Evolutionary conservation across 2,888 invertebrate genomes (phyloP).

Genomic region (Pollenia labialis): DNA sequence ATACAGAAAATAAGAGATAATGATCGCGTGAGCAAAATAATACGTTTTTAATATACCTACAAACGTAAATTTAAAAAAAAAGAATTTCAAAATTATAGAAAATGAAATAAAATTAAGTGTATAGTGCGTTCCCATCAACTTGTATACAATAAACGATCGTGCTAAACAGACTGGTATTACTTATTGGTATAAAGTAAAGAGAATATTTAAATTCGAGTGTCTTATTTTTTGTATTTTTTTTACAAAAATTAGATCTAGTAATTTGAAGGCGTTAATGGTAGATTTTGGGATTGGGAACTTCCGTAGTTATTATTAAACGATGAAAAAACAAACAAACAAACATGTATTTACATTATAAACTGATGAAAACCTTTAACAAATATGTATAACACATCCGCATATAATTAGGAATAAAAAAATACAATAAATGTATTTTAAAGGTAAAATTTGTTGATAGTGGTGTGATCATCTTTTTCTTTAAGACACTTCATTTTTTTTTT

Average conservation of each 20-base stretch:
- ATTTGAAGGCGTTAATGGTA: conserved; percentile 50
- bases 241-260: conserved; percentile 6
- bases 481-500: too few relatives aligned
- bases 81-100: conserved; percentile 28
- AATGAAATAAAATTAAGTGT: conserved; percentile 34
- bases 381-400: conserved; percentile 30
- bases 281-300: conserved; percentile 48
- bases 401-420: conserved; percentile 1
- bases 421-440: too few relatives aligned
- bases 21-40: conserved; percentile 61
- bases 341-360: too few relatives aligned
- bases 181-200: conserved; percentile 6
- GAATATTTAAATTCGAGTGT: not conserved
- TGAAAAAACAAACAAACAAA: conserved; percentile 11
- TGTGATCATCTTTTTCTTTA: too few relatives aligned
- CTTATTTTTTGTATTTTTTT: not conserved
- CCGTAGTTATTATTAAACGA: conserved; percentile 50
- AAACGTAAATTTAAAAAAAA: conserved; percentile 38
- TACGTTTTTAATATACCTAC: conserved; percentile 38
- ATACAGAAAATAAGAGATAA: conserved; percentile 56
- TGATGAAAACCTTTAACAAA: conserved; percentile 24
- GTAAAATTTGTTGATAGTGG: too few relatives aligned
- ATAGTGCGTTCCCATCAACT: conserved; percentile 48
- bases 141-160: not conserved
- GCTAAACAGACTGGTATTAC: not conserved